Base-by-base conservation (phyloP, 2,113 vertebrate genomes). In the Prinia subflava region DNA sequence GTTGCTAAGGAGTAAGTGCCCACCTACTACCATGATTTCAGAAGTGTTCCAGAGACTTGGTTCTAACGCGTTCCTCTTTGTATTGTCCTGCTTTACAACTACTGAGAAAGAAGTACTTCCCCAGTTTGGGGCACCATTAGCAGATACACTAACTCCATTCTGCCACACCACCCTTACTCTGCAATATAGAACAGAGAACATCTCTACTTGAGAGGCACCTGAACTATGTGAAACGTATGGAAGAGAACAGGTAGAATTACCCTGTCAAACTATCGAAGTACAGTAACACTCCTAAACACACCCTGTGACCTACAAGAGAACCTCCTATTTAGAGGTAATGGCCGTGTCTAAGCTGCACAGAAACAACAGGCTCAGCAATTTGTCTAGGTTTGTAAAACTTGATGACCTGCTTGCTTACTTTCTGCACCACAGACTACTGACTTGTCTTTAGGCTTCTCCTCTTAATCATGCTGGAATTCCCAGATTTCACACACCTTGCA, bases 31-130 rank as follows among this genome's bases (percentile, higher is more conserved):
- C 42, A 7, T 20, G 31, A 83, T 4, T 60, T 57, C 2, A 37
- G 16, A 73, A 80, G 30, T 3, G 11, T 12, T 70, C 21, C 31
- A 28, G 35, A 71, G 41, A 84, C 30, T 13, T 31, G 27, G 16
- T 19, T 33, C 11, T 10, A 31, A 49, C 0, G 0, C 3, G 5
- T 5, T 84, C 22, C 31, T 94, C 35, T 71, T 63, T 8, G 11
- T 24, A 70, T 10, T 13, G 21, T 3, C 41, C n/a, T 35, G 53
- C 31, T 65, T n/a, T 42, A 52, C 10, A 78, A 19, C 44, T 37
- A 17, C 2, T 18, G 44, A 65, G 37, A 84, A 81, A 57, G 31
- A 79, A 76, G 9, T 4, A 9, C 13, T 68, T 50, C 41, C 20
- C 19, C 22, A 75, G 0, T 15, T 27, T 31, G 21, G 13, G 13